These are phyloP conservation scores for Bufotes viridis DNA, from an alignment of 2,797 vertebrate genomes.

Conservation along the genomic window DNA sequence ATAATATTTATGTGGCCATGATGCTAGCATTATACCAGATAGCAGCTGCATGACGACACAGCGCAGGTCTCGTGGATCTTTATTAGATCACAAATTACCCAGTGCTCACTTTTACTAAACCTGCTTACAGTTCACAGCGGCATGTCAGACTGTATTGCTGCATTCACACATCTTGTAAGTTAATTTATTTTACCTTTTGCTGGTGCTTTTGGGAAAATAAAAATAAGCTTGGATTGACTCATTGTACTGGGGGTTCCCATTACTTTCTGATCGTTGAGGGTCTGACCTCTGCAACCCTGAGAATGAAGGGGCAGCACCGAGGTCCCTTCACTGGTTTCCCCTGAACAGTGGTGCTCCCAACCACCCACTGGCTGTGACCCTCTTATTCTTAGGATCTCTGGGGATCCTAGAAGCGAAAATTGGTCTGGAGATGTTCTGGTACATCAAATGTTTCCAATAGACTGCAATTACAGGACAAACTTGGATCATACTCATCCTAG, in stretches of 20 bases:
- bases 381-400: no score
- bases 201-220: conserved; percentile 11
- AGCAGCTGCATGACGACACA: neutral
- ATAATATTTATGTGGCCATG: neutral
- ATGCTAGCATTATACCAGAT: neutral
- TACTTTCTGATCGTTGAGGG: no score
- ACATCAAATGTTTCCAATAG: neutral
- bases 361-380: no score
- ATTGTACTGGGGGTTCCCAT: neutral
- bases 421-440: neutral
- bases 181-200: conserved; percentile 25
- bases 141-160: neutral
- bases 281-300: no score
- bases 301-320: no score
- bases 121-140: neutral
- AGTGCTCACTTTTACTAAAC: neutral
- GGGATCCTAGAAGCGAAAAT: neutral
- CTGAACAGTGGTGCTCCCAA: no score
- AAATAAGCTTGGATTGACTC: neutral
- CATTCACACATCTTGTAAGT: neutral
- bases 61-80: neutral
- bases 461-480: neutral
- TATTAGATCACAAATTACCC: neutral
- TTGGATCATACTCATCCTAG: neutral
- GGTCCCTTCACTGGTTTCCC: no score